Evolutionary conservation across 2,888 invertebrate species (phyloP), one percentile per base, ranked within the genome.

Genomic region (Tetragonula carbonaria): DNA sequence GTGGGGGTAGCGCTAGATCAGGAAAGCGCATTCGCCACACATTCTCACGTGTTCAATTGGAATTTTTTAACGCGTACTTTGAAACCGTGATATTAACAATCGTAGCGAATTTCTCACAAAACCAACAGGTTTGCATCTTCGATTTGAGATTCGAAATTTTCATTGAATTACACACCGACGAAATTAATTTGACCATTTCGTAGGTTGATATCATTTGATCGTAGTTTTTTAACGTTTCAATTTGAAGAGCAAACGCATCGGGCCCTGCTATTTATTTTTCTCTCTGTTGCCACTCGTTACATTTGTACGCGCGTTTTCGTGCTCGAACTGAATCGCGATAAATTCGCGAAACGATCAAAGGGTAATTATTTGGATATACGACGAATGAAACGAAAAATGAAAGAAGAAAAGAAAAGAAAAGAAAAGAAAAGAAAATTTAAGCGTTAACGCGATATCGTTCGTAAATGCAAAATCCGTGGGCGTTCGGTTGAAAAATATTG

Each of bases 401-500:
- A 50, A 23, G 23, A 57, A 51, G 51, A 55, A 45, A 3, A 33
- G 3, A 33, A 33, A 33, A 33, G 33, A 33, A 3, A 28, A 28
- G 28, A 28, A 28, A 28, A 28, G 28, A 28, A 11, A 28, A 50
- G 21, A 11, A n/a, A 18, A 28, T 2, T 11, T 8, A 45, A 45
- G 51, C 23, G 50, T 59, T 28, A 23, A 65, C 38, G 18, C 23
- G 13, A 66, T 23, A 11, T 50, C 8, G 59, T 14, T n/a, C 16
- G 33, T 50, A 76, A 76, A 57, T n/a, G 2, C 51, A 62, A 51
- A 33, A n/a, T n/a, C n/a, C n/a, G 68, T 4, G 0, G 8, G 18
- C n/a, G 38, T 62, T 59, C 33, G 28, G 38, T 33, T 51, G 68
- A n/a, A 70, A 76, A 76, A 63, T 55, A 79, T 71, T 76, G 78